A percentile compares a stretch with the other conserved stretches of the same genome.
phyloP scores from a whole-genome alignment of 64 coral and sea anemone genomes.

The Stichodactyla mertensii region DNA sequence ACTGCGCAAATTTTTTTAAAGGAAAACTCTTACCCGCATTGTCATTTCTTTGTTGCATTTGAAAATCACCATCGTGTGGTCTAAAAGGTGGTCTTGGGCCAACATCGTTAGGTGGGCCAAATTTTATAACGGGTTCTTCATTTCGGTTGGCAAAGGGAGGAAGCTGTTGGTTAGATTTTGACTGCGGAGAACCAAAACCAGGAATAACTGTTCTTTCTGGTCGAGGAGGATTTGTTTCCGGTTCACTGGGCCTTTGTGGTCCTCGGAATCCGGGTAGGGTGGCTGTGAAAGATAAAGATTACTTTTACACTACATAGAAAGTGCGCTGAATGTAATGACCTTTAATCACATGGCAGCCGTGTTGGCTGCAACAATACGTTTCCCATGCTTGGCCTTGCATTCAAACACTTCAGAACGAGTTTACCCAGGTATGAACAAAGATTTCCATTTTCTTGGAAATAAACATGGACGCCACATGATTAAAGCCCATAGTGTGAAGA shows the following conservation, averaged over 20 bases:
- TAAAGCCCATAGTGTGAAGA: no score
- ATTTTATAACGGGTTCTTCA: not conserved
- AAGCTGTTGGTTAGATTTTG: not conserved
- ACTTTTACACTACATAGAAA: no score
- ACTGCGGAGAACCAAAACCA: not conserved
- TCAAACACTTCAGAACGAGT: no score
- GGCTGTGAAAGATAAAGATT: not conserved
- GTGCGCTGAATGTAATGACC: no score
- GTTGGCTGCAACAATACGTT: no score
- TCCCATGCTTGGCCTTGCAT: no score
- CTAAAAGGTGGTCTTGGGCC: not conserved
- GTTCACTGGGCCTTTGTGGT: not conserved
- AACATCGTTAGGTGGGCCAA: not conserved
- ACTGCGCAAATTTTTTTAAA: no score
- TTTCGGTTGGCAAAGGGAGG: not conserved
- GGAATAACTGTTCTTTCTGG: slow-evolving; percentile 5
- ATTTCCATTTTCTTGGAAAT: no score
- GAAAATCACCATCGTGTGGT: not conserved
- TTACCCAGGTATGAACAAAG: no score
- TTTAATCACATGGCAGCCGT: no score
- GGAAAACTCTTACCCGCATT: not conserved
- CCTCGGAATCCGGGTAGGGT: slow-evolving; percentile 7
- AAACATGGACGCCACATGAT: no score
- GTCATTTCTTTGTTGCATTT: not conserved
- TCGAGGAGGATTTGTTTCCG: not conserved